A percentile compares a stretch with the other conserved stretches of the same genome.
Conservation (phyloP, 1,140 invertebrate species). For the Palaemon carinicauda region DNA sequence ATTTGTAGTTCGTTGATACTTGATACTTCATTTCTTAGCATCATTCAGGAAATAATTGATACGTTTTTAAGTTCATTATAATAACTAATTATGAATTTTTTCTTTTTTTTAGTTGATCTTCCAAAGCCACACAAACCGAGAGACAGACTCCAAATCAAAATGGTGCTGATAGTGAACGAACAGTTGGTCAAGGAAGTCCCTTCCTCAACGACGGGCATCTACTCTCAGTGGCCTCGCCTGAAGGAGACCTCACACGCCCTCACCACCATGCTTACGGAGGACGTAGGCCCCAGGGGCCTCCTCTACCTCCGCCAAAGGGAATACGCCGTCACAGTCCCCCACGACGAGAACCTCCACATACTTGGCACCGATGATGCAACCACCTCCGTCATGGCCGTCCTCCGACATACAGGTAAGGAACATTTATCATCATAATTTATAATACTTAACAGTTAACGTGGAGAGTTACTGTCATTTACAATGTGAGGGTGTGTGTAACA, state of each 20-base stretch:
- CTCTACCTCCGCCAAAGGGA: constrained; percentile 91
- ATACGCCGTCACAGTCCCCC: constrained; percentile 85
- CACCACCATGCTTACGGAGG: constrained; percentile 77
- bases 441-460: too few species aligned
- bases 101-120: neutral
- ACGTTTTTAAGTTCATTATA: too few species aligned
- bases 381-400: constrained; percentile 89
- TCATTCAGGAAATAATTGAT: too few species aligned
- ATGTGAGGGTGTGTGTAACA: too few species aligned
- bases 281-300: constrained; percentile 82
- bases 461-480: too few species aligned
- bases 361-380: constrained; percentile 93
- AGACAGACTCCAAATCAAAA: constrained; percentile 13
- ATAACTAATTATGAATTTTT: neutral
- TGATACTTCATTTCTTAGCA: too few species aligned
- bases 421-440: too few species aligned
- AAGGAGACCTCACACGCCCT: constrained; percentile 83
- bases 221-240: constrained; percentile 72
- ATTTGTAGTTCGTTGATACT: too few species aligned
- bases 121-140: too few species aligned
- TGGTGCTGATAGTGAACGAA: constrained; percentile 58
- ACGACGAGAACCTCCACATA: constrained; percentile 90
- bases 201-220: constrained; percentile 51
- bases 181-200: constrained; percentile 60
- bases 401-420: constrained; percentile 84